phyloP scores from a whole-genome alignment of 2,888 invertebrate genomes.

The Oscheius sp. region DNA sequence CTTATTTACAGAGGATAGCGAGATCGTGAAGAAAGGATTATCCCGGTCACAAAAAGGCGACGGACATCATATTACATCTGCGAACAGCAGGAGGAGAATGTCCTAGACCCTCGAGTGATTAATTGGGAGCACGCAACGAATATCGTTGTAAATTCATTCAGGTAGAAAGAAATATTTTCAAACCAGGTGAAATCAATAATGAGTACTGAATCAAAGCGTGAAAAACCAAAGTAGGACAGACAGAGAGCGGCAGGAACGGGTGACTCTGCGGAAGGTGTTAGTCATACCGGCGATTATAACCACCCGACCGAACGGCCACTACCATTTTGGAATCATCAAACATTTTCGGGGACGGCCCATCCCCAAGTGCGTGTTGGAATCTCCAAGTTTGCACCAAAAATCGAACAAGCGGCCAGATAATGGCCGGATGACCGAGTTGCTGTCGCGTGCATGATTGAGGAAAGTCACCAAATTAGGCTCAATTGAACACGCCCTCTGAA shows the following conservation, averaged over 20 bases:
- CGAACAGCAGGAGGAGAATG: constrained; percentile 13
- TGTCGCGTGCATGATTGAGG: constrained; percentile 33
- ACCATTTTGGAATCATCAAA: background rate
- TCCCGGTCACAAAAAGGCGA: constrained; percentile 14
- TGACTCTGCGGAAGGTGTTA: background rate
- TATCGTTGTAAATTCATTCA: constrained; percentile 26
- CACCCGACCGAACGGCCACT: background rate
- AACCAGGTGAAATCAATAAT: constrained; percentile 4
- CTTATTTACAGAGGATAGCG: background rate
- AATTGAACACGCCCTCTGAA: constrained; percentile 28
- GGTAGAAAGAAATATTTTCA: too few species aligned
- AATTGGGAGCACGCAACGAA: constrained; percentile 26
- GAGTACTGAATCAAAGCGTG: background rate
- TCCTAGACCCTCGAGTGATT: constrained; percentile 9
- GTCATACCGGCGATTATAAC: background rate
- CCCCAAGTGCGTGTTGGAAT: background rate
- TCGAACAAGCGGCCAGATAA: constrained; percentile 33
- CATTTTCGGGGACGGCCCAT: background rate
- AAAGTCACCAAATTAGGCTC: constrained; percentile 35
- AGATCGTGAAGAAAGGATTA: background rate
- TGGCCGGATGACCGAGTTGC: constrained; percentile 30
- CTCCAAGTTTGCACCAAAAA: constrained; percentile 14
- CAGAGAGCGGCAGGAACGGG: background rate
- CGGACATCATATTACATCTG: constrained; percentile 29
- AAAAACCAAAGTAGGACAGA: background rate